A percentile compares a stretch with the other conserved stretches of the same genome.
Evolutionary conservation across 2,113 vertebrate genomes (phyloP).

Genomic region (Spheniscus mendiculus): DNA sequence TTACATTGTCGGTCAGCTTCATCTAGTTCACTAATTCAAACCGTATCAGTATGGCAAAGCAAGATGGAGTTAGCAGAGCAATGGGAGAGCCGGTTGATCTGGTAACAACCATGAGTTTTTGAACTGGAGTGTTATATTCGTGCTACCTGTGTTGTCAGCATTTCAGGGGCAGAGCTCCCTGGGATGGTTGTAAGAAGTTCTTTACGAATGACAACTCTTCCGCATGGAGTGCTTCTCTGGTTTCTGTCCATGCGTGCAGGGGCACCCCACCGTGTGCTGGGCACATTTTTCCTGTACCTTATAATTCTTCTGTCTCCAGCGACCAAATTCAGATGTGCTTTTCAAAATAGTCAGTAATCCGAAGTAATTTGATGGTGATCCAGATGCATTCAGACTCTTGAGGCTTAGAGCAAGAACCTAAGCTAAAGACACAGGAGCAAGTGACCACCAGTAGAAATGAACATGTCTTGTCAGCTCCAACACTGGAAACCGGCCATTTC

Average conservation of each 20-base stretch:
- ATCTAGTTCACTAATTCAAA: background rate
- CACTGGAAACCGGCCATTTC: background rate
- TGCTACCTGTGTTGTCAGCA: background rate
- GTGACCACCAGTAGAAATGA: background rate
- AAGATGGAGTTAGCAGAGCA: background rate
- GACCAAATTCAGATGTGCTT: background rate
- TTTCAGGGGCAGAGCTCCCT: background rate
- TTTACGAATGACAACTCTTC: background rate
- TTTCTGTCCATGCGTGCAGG: background rate
- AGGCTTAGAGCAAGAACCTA: background rate
- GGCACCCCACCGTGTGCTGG: accelerated
- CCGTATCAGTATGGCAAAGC: background rate
- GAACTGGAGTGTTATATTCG: background rate
- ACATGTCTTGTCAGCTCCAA: background rate
- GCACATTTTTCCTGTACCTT: background rate
- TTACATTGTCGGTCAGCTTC: background rate
- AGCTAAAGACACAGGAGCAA: background rate
- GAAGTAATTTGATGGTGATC: background rate
- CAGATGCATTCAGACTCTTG: background rate
- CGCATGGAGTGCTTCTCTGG: background rate
- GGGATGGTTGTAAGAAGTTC: background rate
- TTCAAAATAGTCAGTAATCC: background rate
- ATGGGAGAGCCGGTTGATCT: background rate
- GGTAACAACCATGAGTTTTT: background rate
- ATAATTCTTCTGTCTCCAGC: background rate